phyloP scores from a whole-genome alignment of 2,888 invertebrate genomes.

The Cybosia mesomella region DNA sequence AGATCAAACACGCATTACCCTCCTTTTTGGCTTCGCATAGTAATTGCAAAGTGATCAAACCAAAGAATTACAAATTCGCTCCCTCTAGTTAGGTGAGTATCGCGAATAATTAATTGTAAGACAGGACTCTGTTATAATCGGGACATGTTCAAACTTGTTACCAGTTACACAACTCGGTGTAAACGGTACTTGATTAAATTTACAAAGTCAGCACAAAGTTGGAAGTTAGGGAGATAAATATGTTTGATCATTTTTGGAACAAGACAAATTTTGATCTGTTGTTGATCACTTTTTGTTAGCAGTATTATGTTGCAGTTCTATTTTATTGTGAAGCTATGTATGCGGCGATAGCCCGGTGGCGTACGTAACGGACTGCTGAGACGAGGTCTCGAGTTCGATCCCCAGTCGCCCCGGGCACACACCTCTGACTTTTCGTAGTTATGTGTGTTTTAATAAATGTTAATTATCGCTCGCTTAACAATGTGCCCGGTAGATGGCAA shows the following conservation, averaged over 20 bases:
- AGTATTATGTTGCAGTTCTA: background rate
- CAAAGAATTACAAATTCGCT: background rate
- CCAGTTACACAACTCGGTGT: conserved; percentile 24
- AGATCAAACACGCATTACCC: too few species aligned
- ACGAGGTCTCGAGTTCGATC: too few species aligned
- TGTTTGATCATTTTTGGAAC: conserved; percentile 5
- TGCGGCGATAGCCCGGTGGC: too few species aligned
- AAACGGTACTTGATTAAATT: conserved; percentile 36
- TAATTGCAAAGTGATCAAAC: background rate
- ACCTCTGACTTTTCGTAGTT: too few species aligned
- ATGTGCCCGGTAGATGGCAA: too few species aligned
- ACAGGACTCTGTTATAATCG: conserved; percentile 24
- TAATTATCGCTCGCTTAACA: too few species aligned
- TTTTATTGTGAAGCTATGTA: background rate
- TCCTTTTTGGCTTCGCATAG: background rate
- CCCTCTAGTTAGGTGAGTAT: background rate
- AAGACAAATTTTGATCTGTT: background rate
- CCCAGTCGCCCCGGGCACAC: too few species aligned
- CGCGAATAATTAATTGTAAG: conserved; percentile 29
- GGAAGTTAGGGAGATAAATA: conserved; percentile 9
- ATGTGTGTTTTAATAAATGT: too few species aligned
- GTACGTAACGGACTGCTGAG: too few species aligned
- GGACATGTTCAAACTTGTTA: conserved; percentile 24
- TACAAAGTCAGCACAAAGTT: conserved; percentile 27
- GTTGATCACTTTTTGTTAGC: background rate